These are phyloP conservation scores for Clistopyga incitator DNA, from an alignment of 2,888 invertebrate genomes.

Conservation along the genomic window DNA sequence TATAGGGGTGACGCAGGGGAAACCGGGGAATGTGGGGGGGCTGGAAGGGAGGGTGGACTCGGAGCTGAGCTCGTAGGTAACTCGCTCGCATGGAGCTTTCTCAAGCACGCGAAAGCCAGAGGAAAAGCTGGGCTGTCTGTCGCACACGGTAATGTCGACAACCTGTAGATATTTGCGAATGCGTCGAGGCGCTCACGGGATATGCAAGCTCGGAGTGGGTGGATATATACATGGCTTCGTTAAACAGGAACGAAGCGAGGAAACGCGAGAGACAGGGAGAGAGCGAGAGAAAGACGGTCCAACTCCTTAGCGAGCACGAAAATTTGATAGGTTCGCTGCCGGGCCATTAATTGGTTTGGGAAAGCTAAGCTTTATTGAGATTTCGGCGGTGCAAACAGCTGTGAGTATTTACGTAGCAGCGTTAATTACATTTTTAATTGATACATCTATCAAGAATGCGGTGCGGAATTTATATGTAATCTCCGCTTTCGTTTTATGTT, in stretches of 20 bases:
- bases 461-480: slow-evolving; percentile 3
- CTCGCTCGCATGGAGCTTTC: slow-evolving; percentile 33
- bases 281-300: background rate
- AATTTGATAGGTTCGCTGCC: slow-evolving; percentile 56
- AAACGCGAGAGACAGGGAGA: too few species aligned
- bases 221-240: slow-evolving; percentile 41
- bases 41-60: slow-evolving; percentile 17
- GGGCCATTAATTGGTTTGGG: slow-evolving; percentile 59
- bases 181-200: slow-evolving; percentile 54
- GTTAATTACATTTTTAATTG: slow-evolving; percentile 31
- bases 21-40: slow-evolving; percentile 45
- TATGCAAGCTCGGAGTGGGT: slow-evolving; percentile 16
- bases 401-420: background rate
- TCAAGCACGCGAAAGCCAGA: slow-evolving; percentile 47
- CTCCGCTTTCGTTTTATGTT: slow-evolving; percentile 67
- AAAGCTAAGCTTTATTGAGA: slow-evolving; percentile 54
- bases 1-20: slow-evolving; percentile 46
- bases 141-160: slow-evolving; percentile 63
- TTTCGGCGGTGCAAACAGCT: background rate
- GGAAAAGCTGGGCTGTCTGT: slow-evolving; percentile 42
- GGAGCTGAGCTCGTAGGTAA: slow-evolving; percentile 46
- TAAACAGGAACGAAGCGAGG: slow-evolving; percentile 40
- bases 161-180: slow-evolving; percentile 71
- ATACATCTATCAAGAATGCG: background rate
- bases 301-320: slow-evolving; percentile 42